phyloP scores from a whole-genome alignment of 2,888 invertebrate genomes.

The Malacosoma neustria region DNA sequence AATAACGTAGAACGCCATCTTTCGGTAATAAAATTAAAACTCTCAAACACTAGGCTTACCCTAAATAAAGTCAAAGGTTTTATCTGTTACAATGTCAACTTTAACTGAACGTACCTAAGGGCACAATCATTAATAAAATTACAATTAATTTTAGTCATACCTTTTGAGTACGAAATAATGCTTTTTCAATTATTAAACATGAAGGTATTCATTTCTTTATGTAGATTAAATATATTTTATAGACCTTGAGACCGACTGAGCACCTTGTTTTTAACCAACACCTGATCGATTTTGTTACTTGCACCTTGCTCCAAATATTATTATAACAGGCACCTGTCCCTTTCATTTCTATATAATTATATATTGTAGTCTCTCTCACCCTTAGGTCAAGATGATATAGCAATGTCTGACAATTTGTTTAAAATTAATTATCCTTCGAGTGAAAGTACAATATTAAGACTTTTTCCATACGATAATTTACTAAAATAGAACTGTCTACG shows the following conservation, averaged over 20 bases:
- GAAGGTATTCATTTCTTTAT: neutral
- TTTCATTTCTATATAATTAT: constrained; percentile 27
- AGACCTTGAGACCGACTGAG: constrained; percentile 34
- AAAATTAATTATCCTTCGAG: neutral
- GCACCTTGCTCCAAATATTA: constrained; percentile 62
- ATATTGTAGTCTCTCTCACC: constrained; percentile 23
- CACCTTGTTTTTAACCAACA: constrained; percentile 69
- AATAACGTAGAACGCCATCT: too few relatives aligned
- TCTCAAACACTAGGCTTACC: too few relatives aligned
- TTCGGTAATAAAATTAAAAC: too few relatives aligned
- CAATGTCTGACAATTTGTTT: constrained; percentile 21
- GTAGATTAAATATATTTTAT: constrained; percentile 38
- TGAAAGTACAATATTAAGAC: constrained; percentile 6
- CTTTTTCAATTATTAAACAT: too few relatives aligned
- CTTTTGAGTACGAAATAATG: too few relatives aligned
- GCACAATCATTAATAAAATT: too few relatives aligned
- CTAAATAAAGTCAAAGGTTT: too few relatives aligned
- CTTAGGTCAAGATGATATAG: constrained; percentile 1
- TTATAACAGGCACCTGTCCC: constrained; percentile 34
- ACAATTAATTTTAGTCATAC: too few relatives aligned
- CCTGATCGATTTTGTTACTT: constrained; percentile 57
- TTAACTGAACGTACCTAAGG: too few relatives aligned
- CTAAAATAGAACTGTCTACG: too few relatives aligned
- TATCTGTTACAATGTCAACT: too few relatives aligned
- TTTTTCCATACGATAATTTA: too few relatives aligned